These are phyloP conservation scores for Thymallus thymallus DNA, from an alignment of 2,113 vertebrate genomes.

Conservation along the genomic window DNA sequence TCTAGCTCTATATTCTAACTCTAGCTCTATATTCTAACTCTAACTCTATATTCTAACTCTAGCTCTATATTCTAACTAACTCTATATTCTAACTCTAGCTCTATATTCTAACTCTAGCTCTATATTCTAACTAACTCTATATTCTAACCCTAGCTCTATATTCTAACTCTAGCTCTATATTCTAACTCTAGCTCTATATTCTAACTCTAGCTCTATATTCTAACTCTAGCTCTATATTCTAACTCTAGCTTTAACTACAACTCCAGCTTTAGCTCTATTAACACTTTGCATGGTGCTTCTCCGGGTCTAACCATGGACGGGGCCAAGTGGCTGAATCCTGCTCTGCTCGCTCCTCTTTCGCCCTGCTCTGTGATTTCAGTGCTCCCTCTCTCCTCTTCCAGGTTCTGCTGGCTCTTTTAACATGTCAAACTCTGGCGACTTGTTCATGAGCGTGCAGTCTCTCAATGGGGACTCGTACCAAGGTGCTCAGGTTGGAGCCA, in stretches of 20 bases:
- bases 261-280: not conserved
- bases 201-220: slow-evolving; percentile 5
- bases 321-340: slow-evolving; percentile 38
- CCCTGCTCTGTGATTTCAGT: slow-evolving; percentile 89
- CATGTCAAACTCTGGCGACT: slow-evolving; percentile 99
- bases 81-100: slow-evolving; percentile 35
- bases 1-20: slow-evolving; percentile 20
- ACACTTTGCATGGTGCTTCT: slow-evolving; percentile 45
- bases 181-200: too few relatives aligned
- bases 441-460: slow-evolving; percentile 99
- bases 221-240: slow-evolving; percentile 12
- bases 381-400: slow-evolving; percentile 91
- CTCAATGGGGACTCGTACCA: slow-evolving; percentile 99
- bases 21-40: slow-evolving; percentile 37
- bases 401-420: slow-evolving; percentile 99
- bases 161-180: too few relatives aligned
- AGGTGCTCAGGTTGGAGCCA: slow-evolving; percentile 99
- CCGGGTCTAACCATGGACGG: slow-evolving; percentile 29
- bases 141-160: too few relatives aligned
- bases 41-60: not conserved
- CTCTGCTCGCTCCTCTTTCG: slow-evolving; percentile 67
- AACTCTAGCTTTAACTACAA: slow-evolving; percentile 43
- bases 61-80: not conserved
- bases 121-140: not conserved
- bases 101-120: slow-evolving; percentile 26